Evolutionary conservation across 2,113 vertebrate genomes (phyloP).

Genomic region (Tympanuchus pallidicinctus): DNA sequence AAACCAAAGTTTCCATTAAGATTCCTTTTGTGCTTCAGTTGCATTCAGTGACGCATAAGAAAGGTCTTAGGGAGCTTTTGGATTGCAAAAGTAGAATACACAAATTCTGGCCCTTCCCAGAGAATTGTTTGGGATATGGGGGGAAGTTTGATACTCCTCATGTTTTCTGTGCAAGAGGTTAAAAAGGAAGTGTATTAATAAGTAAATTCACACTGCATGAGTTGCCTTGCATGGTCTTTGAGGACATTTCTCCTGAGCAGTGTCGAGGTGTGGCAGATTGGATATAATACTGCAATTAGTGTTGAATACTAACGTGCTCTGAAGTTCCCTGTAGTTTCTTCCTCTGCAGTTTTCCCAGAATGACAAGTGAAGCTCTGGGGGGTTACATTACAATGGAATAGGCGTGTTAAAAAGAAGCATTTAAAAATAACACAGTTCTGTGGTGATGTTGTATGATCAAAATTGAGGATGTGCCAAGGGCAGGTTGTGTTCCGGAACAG

Average conservation of each 20-base stretch:
- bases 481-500: not conserved
- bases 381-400: not conserved
- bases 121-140: not conserved
- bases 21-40: not conserved
- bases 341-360: not conserved
- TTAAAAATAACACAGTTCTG: not conserved
- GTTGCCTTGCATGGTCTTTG: rapidly evolving
- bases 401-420: not conserved
- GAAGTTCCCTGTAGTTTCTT: not conserved
- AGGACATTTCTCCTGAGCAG: not conserved
- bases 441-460: too few relatives aligned
- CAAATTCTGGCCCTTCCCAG: not conserved
- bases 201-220: not conserved
- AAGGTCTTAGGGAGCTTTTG: not conserved
- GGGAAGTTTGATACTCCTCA: not conserved
- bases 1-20: not conserved
- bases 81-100: not conserved
- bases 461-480: not conserved
- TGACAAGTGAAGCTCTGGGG: not conserved
- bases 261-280: not conserved
- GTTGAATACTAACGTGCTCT: not conserved
- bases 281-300: not conserved
- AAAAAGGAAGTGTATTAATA: not conserved
- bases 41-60: not conserved
- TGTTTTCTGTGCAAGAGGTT: not conserved